A percentile compares a stretch with the other conserved stretches of the same genome.
Evolutionary conservation across 2,888 invertebrate genomes (phyloP).

Genomic region (Cyrtodaria siliqua): DNA sequence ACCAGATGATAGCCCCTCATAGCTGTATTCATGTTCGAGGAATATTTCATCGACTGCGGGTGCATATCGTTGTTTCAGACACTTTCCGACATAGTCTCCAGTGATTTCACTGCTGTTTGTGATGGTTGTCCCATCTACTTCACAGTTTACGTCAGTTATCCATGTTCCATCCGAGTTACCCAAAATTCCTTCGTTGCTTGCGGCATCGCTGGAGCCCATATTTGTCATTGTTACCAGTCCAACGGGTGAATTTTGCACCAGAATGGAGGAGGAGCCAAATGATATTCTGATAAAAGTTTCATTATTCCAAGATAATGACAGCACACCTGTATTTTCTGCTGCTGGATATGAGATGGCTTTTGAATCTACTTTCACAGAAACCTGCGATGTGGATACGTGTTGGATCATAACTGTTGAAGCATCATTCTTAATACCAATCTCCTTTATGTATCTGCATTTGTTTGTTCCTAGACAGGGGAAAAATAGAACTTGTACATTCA

Average conservation of each 20-base stretch:
- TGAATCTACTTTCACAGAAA: slow-evolving; percentile 29
- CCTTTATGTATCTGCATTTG: slow-evolving; percentile 62
- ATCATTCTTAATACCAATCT: slow-evolving; percentile 53
- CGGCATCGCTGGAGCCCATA: slow-evolving; percentile 35
- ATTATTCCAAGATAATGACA: slow-evolving; percentile 58
- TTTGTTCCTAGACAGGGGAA: slow-evolving; percentile 63
- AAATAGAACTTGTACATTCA: slow-evolving; percentile 67
- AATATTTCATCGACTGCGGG: slow-evolving; percentile 23
- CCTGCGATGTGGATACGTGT: slow-evolving; percentile 31
- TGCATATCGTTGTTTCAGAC: slow-evolving; percentile 45
- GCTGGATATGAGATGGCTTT: slow-evolving; percentile 32
- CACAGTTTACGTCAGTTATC: slow-evolving; percentile 66
- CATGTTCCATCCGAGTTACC: slow-evolving; percentile 68
- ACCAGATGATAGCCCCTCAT: slow-evolving; percentile 59
- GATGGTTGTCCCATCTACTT: slow-evolving; percentile 22
- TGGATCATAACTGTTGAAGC: slow-evolving; percentile 40
- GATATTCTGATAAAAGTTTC: slow-evolving; percentile 56
- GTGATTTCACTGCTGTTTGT: slow-evolving; percentile 40
- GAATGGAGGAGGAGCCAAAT: slow-evolving; percentile 54
- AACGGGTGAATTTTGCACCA: slow-evolving; percentile 58
- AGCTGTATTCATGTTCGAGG: slow-evolving; percentile 37
- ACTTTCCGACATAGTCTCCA: slow-evolving; percentile 47
- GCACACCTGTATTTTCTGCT: slow-evolving; percentile 23
- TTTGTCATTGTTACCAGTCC: slow-evolving; percentile 62
- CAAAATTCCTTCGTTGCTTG: slow-evolving; percentile 61